Evolutionary conservation across 2,888 invertebrate genomes (phyloP).

Genomic region (Leptinotarsa juncta): DNA sequence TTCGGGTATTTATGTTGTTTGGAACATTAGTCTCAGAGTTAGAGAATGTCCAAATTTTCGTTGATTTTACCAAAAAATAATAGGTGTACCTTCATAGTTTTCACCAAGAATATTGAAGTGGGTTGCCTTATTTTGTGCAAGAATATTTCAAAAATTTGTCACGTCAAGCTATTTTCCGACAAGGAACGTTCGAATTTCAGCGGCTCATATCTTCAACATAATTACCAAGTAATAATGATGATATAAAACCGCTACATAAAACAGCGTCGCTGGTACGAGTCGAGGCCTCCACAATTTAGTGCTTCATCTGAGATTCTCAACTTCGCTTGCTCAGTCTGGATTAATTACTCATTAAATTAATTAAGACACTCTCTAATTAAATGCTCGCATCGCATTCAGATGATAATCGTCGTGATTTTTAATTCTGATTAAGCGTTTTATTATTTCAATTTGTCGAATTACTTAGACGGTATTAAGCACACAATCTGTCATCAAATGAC

Average conservation of each 20-base stretch:
- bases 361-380: slow-evolving; percentile 52
- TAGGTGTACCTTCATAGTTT: too few relatives aligned
- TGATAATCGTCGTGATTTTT: slow-evolving; percentile 32
- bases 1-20: too few relatives aligned
- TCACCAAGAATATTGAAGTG: too few relatives aligned
- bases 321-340: slow-evolving; percentile 29
- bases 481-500: background rate
- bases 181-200: background rate
- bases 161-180: background rate
- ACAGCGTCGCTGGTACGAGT: background rate
- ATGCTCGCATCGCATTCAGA: slow-evolving; percentile 42
- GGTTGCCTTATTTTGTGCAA: too few relatives aligned
- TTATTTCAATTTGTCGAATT: slow-evolving; percentile 2
- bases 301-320: slow-evolving; percentile 3
- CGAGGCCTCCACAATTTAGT: background rate
- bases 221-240: background rate
- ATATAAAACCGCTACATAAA: background rate
- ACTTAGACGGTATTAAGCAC: background rate
- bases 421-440: slow-evolving; percentile 17
- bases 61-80: too few relatives aligned
- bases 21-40: too few relatives aligned
- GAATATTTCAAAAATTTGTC: background rate
- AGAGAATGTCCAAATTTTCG: too few relatives aligned
- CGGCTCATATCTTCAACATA: background rate
- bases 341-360: slow-evolving; percentile 57